These are phyloP conservation scores for Pyrgilauda ruficollis DNA, from an alignment of 2,113 vertebrate genomes.

Conservation along the genomic window DNA sequence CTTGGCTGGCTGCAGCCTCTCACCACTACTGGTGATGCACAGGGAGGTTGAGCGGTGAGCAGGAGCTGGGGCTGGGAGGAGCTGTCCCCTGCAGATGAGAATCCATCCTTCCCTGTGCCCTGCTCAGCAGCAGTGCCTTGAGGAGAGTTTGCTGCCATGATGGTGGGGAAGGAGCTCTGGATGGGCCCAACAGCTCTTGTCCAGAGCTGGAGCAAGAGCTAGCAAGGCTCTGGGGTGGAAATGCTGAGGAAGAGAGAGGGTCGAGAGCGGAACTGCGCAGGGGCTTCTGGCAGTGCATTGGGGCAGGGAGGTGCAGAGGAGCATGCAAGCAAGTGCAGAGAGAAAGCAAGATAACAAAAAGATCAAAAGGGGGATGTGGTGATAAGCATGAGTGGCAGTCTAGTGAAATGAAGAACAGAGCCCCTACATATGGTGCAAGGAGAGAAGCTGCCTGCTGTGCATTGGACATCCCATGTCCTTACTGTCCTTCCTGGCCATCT, in stretches of 20 bases:
- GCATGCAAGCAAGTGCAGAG: neutral
- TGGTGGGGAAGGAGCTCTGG: neutral
- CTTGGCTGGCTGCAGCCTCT: neutral
- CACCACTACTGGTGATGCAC: rapidly evolving
- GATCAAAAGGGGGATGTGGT: neutral
- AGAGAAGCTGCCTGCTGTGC: neutral
- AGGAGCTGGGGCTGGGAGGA: neutral
- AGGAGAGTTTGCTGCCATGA: neutral
- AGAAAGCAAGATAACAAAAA: neutral
- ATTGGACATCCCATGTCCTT: neutral
- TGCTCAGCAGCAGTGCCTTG: rapidly evolving
- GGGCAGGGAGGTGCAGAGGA: neutral
- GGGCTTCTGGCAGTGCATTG: neutral
- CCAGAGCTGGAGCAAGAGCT: neutral
- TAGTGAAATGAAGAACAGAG: neutral
- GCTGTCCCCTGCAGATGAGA: rapidly evolving
- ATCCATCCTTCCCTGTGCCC: neutral
- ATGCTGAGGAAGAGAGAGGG: neutral
- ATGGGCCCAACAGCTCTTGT: neutral
- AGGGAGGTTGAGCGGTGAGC: neutral
- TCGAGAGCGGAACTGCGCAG: neutral
- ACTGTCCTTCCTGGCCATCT: neutral
- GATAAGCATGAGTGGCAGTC: rapidly evolving
- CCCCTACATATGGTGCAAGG: rapidly evolving
- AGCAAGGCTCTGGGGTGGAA: neutral